Conservation (phyloP, 2,113 vertebrate genomes). For the Oceanodroma tethys region DNA sequence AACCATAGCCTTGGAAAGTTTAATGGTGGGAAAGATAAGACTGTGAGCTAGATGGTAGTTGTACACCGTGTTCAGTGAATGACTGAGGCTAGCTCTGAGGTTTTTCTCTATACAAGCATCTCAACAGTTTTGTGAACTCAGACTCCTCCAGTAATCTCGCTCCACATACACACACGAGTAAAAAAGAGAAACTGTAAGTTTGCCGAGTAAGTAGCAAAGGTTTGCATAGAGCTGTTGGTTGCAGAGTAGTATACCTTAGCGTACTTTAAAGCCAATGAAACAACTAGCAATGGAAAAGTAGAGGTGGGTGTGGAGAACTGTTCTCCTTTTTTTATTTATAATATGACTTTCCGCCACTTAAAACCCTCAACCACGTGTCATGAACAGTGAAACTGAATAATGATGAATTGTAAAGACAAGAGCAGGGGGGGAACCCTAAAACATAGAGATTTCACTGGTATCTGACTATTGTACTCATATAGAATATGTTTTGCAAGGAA, state of each 20-base stretch:
- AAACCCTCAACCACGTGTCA: not conserved
- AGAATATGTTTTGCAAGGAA: not conserved
- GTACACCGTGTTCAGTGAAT: not conserved
- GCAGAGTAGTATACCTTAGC: not conserved
- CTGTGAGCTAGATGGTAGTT: not conserved
- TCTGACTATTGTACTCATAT: not conserved
- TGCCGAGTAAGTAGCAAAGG: not conserved
- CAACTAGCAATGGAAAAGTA: not conserved
- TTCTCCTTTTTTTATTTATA: not conserved
- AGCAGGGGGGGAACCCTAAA: rapidly evolving
- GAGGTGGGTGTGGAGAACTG: rapidly evolving
- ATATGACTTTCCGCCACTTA: not conserved
- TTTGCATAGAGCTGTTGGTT: not conserved
- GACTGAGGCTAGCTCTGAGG: not conserved
- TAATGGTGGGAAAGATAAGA: not conserved
- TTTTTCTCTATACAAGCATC: not conserved
- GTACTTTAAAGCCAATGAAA: not conserved
- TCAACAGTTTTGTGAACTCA: not conserved
- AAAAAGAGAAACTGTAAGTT: not conserved
- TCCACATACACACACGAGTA: not conserved
- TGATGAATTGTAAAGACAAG: not conserved
- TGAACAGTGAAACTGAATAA: not conserved
- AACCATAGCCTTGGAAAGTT: not conserved
- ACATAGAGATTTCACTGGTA: not conserved
- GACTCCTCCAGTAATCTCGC: not conserved